These are phyloP conservation scores for Drosophila jambulina DNA, from an alignment of 1,140 invertebrate genomes.

Conservation along the genomic window DNA sequence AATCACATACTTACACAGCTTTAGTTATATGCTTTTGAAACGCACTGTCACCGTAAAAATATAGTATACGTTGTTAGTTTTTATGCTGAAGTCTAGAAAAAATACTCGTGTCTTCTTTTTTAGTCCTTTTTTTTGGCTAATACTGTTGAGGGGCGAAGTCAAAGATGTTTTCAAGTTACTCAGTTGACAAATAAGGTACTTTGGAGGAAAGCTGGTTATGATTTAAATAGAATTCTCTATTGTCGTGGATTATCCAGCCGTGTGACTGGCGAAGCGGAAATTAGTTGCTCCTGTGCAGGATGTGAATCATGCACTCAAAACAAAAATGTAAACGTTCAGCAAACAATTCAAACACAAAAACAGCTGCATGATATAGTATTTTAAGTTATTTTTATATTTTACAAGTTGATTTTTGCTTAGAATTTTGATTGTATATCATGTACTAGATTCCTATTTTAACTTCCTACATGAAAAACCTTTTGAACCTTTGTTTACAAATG, in stretches of 20 bases:
- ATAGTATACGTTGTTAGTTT: constrained; percentile 41
- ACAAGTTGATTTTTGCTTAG: neutral
- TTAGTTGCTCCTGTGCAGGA: neutral
- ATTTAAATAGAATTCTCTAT: constrained; percentile 50
- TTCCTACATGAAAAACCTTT: neutral
- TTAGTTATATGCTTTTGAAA: too few relatives aligned
- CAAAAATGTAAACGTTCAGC: neutral
- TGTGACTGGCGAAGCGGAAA: constrained; percentile 21
- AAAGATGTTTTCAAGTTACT: constrained; percentile 58
- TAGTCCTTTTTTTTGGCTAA: constrained; percentile 20
- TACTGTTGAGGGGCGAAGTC: constrained; percentile 46
- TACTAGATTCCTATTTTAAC: neutral
- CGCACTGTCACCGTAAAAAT: constrained; percentile 16
- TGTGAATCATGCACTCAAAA: neutral
- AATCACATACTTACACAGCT: too few relatives aligned
- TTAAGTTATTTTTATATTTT: neutral
- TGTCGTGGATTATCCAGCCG: constrained; percentile 23
- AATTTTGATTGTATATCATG: too few relatives aligned
- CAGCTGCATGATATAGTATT: neutral
- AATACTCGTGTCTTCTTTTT: neutral
- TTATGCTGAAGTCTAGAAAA: constrained; percentile 12
- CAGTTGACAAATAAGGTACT: constrained; percentile 58
- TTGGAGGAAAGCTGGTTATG: constrained; percentile 44
- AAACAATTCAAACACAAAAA: neutral
- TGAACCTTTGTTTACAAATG: neutral